A percentile compares a stretch with the other conserved stretches of the same genome.
Evolutionary conservation across 2,113 vertebrate genomes (phyloP).

Genomic region (Epinephelus fuscoguttatus): DNA sequence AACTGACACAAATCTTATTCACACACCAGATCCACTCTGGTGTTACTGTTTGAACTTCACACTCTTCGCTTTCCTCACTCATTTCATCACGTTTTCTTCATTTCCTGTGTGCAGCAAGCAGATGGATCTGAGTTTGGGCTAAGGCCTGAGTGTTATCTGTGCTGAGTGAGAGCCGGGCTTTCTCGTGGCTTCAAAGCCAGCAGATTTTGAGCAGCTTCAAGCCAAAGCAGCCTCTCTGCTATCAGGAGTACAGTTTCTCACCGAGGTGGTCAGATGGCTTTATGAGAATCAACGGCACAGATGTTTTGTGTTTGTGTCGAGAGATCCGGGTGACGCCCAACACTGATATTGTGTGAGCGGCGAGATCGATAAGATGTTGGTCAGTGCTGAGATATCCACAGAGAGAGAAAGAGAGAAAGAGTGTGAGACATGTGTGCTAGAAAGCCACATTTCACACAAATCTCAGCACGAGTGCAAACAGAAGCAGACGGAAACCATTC

Average conservation of each 20-base stretch:
- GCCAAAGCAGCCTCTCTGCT: slow-evolving; percentile 33
- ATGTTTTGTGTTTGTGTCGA: slow-evolving; percentile 65
- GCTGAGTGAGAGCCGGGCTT: slow-evolving; percentile 61
- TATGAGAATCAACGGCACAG: slow-evolving; percentile 60
- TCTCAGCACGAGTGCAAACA: slow-evolving; percentile 56
- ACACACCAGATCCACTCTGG: not conserved
- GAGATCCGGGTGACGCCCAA: slow-evolving; percentile 44
- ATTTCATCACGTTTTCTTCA: slow-evolving; percentile 78
- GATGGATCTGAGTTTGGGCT: slow-evolving; percentile 60
- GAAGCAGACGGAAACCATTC: slow-evolving; percentile 69
- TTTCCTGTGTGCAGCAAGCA: slow-evolving; percentile 78
- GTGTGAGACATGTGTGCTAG: slow-evolving; percentile 38
- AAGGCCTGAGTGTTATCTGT: slow-evolving; percentile 60
- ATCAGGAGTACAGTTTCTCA: slow-evolving; percentile 37
- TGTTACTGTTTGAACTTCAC: slow-evolving; percentile 49
- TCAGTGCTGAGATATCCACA: slow-evolving; percentile 31
- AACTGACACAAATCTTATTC: not conserved
- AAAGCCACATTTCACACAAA: slow-evolving; percentile 53
- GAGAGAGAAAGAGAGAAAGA: not conserved
- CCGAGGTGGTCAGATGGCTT: slow-evolving; percentile 64
- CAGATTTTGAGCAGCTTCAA: slow-evolving; percentile 53
- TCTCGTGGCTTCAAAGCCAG: slow-evolving; percentile 70
- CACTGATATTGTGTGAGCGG: slow-evolving; percentile 52
- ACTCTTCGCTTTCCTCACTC: slow-evolving; percentile 42
- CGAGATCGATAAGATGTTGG: slow-evolving; percentile 58